Conservation (phyloP, 2,888 invertebrate genomes). For the Heteropelma amictum region DNA sequence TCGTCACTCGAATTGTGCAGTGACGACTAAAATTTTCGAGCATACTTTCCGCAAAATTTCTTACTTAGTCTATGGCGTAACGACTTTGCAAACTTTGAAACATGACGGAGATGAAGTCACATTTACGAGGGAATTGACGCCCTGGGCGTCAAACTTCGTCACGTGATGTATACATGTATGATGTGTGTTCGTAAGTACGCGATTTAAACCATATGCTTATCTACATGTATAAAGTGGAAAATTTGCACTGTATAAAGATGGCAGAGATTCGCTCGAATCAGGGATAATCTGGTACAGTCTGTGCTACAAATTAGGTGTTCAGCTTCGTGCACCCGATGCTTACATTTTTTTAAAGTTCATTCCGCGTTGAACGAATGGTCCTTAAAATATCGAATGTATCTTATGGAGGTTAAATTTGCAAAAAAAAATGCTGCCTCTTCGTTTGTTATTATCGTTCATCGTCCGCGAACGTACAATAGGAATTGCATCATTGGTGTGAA, state of each 20-base stretch:
- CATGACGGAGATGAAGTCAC: conserved; percentile 13
- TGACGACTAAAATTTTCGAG: conserved; percentile 4
- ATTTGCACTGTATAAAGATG: conserved; percentile 15
- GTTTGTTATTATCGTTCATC: too few relatives aligned
- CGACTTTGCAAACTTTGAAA: conserved; percentile 6
- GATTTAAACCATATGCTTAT: neutral
- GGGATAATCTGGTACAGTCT: neutral
- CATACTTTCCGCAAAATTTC: neutral
- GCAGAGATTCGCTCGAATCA: neutral
- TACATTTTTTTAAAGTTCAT: too few relatives aligned
- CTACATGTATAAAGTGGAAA: neutral
- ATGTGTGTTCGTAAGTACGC: neutral
- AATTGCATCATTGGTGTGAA: neutral
- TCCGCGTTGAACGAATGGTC: too few relatives aligned
- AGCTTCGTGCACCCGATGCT: too few relatives aligned
- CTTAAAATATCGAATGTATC: too few relatives aligned
- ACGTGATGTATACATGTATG: neutral
- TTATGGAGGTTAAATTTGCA: too few relatives aligned
- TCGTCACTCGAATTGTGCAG: neutral
- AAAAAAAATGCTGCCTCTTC: too few relatives aligned
- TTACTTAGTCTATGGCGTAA: neutral
- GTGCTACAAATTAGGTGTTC: neutral
- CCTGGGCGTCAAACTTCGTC: conserved; percentile 14
- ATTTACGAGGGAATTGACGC: conserved; percentile 22
- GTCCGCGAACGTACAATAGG: too few relatives aligned